Evolutionary conservation across 1,140 invertebrate species (phyloP), one percentile per base, ranked within the genome.

Genomic region (Zaprionus davidi): DNA sequence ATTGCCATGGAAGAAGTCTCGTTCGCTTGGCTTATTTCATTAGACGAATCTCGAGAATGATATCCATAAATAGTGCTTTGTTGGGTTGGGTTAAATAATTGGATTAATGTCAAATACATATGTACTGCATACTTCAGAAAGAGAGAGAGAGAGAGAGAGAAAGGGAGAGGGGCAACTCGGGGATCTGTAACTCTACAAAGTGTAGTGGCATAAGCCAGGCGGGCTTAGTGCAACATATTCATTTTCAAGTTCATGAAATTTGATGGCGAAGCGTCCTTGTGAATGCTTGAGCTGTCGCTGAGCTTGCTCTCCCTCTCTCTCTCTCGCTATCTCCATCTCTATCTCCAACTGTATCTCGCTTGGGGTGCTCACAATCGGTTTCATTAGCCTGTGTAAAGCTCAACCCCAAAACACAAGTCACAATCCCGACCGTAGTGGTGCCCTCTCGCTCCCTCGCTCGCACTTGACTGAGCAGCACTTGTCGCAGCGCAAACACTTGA

Each of bases 401-500:
- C 31, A 53, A 31, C 28, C 41, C 41, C 34, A 44, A 67, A 41
- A 41, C 64, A 38, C 55, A 53, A 67, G 38, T 58, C n/a, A 44
- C 64, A 64, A 65, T 71, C n/a, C 41, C 55, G 44, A 31, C 15
- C 44, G 22, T 17, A 60, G 24, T 41, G 55, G 13, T 44, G 20
- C n/a, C 12, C 13, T 17, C 12, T 11, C 34, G 36, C 31, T 69
- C 22, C 15, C 36, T 7, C 34, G 17, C n/a, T 22, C 15, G 15
- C 49, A 17, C 31, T 76, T 67, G 63, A 28, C 13, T 34, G 49
- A 55, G 62, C 53, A 49, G 70, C 70, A 66, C 75, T 76, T 65
- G 73, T 34, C 59, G 31, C 60, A 71, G 57, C 11, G 69, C 49
- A 77, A 77, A 68, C 81, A 82, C 81, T 82, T 69, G 71, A 79